Conservation (phyloP, 2,888 invertebrate genomes). For the Julus scandinavius region DNA sequence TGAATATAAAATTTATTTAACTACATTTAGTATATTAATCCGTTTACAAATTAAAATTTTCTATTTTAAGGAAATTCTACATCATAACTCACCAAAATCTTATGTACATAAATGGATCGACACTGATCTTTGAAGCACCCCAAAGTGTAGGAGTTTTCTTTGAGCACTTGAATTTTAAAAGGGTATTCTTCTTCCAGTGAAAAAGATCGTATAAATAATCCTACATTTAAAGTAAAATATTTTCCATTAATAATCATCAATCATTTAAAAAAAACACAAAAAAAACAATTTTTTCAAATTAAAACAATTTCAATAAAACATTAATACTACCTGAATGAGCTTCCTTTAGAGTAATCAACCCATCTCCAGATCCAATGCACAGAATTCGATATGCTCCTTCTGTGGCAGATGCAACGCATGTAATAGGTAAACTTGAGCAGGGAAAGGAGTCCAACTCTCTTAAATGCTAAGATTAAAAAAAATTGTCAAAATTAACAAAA, state of each 20-base stretch:
- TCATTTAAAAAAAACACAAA: no score
- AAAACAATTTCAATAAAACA: background rate
- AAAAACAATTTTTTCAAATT: background rate
- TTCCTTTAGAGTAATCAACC: background rate
- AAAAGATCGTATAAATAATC: constrained; percentile 10
- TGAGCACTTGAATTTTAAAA: constrained; percentile 10
- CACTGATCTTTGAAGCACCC: background rate
- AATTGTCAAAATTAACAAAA: background rate
- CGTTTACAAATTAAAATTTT: no score
- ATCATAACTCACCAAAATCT: background rate
- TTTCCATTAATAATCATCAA: no score
- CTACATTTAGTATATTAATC: no score
- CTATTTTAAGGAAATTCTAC: no score
- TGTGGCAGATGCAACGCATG: background rate
- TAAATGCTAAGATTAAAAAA: background rate
- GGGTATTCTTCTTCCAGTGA: background rate
- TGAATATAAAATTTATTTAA: no score
- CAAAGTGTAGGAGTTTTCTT: background rate
- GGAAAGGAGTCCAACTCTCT: constrained; percentile 3
- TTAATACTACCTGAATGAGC: background rate
- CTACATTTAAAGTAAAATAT: background rate
- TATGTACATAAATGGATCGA: background rate
- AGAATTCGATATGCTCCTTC: constrained; percentile 40
- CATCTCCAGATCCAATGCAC: constrained; percentile 16
- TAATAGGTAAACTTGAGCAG: background rate